phyloP scores from a whole-genome alignment of 2,888 invertebrate species.

The Dendrolimus houi region DNA sequence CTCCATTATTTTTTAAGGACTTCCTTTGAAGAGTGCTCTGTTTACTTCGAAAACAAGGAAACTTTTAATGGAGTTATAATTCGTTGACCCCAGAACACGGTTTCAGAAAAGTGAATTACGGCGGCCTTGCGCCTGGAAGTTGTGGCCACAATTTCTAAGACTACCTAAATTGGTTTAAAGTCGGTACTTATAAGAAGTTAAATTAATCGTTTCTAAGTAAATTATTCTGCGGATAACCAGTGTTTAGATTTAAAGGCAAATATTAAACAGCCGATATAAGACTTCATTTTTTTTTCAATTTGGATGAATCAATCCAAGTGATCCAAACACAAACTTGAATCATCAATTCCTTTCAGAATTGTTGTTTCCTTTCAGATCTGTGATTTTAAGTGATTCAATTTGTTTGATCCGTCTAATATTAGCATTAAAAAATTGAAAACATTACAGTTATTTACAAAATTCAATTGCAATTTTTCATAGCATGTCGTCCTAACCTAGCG shows the following conservation, averaged over 20 bases:
- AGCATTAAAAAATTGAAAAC: too few species aligned
- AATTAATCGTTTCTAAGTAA: not conserved
- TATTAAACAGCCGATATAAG: too few species aligned
- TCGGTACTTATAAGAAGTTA: not conserved
- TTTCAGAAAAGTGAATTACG: constrained; percentile 19
- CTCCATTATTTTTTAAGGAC: constrained; percentile 71
- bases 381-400: too few species aligned
- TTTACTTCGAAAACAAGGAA: constrained; percentile 66
- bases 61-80: constrained; percentile 72
- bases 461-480: too few species aligned
- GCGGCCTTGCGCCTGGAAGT: not conserved
- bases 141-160: not conserved
- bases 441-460: too few species aligned
- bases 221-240: not conserved
- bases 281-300: too few species aligned
- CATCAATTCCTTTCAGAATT: too few species aligned
- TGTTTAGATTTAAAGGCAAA: not conserved
- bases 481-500: too few species aligned
- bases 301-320: too few species aligned
- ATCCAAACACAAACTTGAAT: too few species aligned
- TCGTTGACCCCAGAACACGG: constrained; percentile 50
- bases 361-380: too few species aligned
- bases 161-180: not conserved
- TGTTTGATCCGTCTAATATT: too few species aligned
- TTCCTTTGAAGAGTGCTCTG: constrained; percentile 62